Evolutionary conservation across 2,888 invertebrate genomes (phyloP).

Genomic region (Dolichopus griseipennis): DNA sequence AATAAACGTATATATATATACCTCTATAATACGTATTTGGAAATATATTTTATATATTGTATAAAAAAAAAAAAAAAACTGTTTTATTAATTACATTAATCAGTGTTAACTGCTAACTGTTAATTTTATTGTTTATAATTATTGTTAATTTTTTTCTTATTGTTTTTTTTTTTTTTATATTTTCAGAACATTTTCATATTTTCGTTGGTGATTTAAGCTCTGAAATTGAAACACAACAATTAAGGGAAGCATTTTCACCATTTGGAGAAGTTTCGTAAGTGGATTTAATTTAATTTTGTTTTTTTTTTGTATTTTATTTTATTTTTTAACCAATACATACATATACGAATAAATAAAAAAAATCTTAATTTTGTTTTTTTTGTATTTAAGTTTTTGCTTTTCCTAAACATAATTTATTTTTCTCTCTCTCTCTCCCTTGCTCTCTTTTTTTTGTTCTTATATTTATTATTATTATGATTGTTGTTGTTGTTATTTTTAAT

Average conservation of each 20-base stretch:
- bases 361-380: no score
- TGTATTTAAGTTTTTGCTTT: no score
- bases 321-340: slow-evolving; percentile 11
- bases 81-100: not conserved
- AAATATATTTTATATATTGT: no score
- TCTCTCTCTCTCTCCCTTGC: not conserved
- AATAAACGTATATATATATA: no score
- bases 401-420: not conserved
- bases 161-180: slow-evolving; percentile 29
- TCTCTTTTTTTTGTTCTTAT: not conserved
- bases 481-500: not conserved
- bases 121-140: no score
- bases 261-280: slow-evolving; percentile 99
- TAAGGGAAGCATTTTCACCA: slow-evolving; percentile 92
- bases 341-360: not conserved
- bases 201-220: slow-evolving; percentile 99
- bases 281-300: slow-evolving; percentile 20
- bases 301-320: slow-evolving; percentile 7
- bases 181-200: slow-evolving; percentile 98
- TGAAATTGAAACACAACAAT: slow-evolving; percentile 95
- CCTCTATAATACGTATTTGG: no score
- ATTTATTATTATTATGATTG: not conserved
- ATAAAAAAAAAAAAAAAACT: no score
- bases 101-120: not conserved
- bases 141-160: not conserved